Percentiles rank a stretch among this genome's conserved stretches.
Conservation (phyloP, 2,113 vertebrate genomes). For the Siniperca knerii region DNA sequence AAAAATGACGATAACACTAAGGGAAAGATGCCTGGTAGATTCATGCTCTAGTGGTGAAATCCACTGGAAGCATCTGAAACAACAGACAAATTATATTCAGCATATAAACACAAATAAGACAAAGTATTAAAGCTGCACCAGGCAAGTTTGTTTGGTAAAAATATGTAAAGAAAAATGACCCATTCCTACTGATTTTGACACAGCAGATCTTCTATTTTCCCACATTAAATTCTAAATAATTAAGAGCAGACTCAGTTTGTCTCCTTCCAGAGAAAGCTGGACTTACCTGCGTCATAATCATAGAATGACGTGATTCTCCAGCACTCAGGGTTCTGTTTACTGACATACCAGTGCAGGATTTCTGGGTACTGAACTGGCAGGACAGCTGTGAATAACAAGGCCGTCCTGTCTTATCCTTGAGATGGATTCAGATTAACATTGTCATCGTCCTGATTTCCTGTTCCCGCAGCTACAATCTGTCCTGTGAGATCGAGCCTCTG, state of each 20-base stretch:
- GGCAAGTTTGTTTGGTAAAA: no score
- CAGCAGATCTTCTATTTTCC: neutral
- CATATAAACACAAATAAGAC: no score
- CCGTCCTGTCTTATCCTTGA: neutral
- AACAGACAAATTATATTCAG: neutral
- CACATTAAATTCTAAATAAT: neutral
- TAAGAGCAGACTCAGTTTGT: neutral
- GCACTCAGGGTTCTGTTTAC: neutral
- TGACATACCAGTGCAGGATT: neutral
- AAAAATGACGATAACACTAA: no score
- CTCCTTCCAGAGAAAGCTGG: neutral
- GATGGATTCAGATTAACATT: neutral
- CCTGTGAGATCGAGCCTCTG: constrained; percentile 95
- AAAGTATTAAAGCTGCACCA: neutral
- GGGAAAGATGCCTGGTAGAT: neutral
- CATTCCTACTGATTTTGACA: neutral
- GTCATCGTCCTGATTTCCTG: neutral
- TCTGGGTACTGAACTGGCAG: neutral
- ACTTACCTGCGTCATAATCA: neutral
- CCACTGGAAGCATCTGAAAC: neutral
- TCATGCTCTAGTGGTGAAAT: neutral
- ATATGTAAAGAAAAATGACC: neutral
- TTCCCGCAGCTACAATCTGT: constrained; percentile 91
- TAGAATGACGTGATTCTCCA: neutral
- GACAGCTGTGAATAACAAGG: neutral